Conservation (phyloP, 2,113 vertebrate genomes). For the Nibea albiflora region DNA sequence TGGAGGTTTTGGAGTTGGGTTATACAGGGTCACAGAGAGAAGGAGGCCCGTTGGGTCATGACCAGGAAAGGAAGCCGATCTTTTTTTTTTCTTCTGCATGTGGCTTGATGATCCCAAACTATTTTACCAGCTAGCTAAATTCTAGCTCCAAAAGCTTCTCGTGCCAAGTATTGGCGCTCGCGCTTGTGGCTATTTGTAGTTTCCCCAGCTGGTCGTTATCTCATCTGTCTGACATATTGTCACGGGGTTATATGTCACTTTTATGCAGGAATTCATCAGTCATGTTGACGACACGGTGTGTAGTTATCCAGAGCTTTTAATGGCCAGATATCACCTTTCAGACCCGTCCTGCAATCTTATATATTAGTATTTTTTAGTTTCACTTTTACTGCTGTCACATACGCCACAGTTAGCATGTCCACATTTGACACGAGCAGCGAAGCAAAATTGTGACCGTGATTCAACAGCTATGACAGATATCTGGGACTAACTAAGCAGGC, state of each 20-base stretch:
- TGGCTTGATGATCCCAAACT: constrained; percentile 10
- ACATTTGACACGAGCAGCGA: background rate
- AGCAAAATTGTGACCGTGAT: background rate
- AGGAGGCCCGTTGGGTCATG: constrained; percentile 38
- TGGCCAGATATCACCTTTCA: constrained; percentile 43
- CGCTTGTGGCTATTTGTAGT: constrained; percentile 11
- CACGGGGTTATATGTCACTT: constrained; percentile 45
- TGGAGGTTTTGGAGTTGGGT: constrained; percentile 58
- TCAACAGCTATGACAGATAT: constrained; percentile 16
- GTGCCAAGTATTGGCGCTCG: constrained; percentile 9
- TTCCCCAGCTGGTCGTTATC: constrained; percentile 6
- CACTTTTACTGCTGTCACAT: background rate
- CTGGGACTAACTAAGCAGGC: constrained; percentile 26
- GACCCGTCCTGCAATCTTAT: constrained; percentile 9
- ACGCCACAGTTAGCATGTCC: background rate
- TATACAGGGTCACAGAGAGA: constrained; percentile 56
- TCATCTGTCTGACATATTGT: constrained; percentile 31
- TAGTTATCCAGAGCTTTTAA: constrained; percentile 44
- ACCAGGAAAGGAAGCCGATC: constrained; percentile 30
- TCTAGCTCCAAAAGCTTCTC: background rate
- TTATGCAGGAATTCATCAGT: constrained; percentile 57
- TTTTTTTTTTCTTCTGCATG: constrained; percentile 2
- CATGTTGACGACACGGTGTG: constrained; percentile 32
- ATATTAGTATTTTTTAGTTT: constrained; percentile 5
- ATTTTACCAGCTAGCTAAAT: constrained; percentile 1